Evolutionary conservation across 2,888 invertebrate genomes (phyloP).

Genomic region (Brachypalpus laphriformis): DNA sequence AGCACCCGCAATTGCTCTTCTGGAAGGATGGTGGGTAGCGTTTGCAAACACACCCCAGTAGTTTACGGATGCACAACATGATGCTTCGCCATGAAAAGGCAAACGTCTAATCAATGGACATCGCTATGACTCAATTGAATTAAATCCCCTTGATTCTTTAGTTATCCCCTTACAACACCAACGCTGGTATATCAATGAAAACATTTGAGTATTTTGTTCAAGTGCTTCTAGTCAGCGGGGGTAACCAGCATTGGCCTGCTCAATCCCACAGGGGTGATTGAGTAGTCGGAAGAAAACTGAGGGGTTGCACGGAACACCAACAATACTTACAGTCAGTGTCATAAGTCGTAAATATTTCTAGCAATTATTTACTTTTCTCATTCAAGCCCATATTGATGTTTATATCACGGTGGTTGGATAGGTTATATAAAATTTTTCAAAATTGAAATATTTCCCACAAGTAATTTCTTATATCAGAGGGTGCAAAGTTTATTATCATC

Average conservation of each 20-base stretch:
- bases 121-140: slow-evolving; percentile 77
- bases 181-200: slow-evolving; percentile 70
- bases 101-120: slow-evolving; percentile 73
- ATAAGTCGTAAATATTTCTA: slow-evolving; percentile 80
- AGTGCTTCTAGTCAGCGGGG: slow-evolving; percentile 64
- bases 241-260: slow-evolving; percentile 74
- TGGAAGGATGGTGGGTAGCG: slow-evolving; percentile 34
- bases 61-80: slow-evolving; percentile 77
- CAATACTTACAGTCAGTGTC: slow-evolving; percentile 79
- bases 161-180: slow-evolving; percentile 61
- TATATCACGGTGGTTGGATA: slow-evolving; percentile 75
- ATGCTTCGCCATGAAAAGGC: slow-evolving; percentile 73
- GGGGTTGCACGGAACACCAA: slow-evolving; percentile 52
- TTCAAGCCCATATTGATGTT: slow-evolving; percentile 75
- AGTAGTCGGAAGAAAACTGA: slow-evolving; percentile 24
- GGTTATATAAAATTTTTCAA: slow-evolving; percentile 59
- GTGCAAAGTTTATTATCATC: slow-evolving; percentile 23
- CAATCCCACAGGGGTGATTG: slow-evolving; percentile 82
- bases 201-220: slow-evolving; percentile 65
- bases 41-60: slow-evolving; percentile 62
- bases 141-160: slow-evolving; percentile 76
- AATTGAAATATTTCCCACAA: slow-evolving; percentile 75
- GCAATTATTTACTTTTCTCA: slow-evolving; percentile 77
- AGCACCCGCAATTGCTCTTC: slow-evolving; percentile 66
- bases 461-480: slow-evolving; percentile 45